Conservation (phyloP, 2,888 invertebrate genomes). For the Hypselothyrea guttata region DNA sequence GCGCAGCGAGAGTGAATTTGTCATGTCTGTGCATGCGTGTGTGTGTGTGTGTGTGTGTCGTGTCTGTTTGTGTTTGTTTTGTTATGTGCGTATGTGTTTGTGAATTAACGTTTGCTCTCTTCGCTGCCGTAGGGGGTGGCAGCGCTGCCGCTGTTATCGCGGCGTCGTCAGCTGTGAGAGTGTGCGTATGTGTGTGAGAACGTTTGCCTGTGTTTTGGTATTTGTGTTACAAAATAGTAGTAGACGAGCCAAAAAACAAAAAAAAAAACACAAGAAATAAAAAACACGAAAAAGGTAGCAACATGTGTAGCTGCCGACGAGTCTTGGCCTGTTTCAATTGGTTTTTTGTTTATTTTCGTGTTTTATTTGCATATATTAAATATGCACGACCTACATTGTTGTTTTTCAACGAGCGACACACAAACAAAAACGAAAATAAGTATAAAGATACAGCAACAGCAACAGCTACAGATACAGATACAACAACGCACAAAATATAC, state of each 20-base stretch:
- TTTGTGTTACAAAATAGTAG: slow-evolving; percentile 53
- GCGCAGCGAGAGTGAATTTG: slow-evolving; percentile 67
- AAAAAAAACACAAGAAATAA: too few relatives aligned
- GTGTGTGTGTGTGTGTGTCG: too few relatives aligned
- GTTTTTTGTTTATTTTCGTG: slow-evolving; percentile 18
- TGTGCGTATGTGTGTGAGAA: slow-evolving; percentile 1
- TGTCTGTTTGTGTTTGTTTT: too few relatives aligned
- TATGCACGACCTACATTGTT: slow-evolving; percentile 76
- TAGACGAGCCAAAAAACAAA: slow-evolving; percentile 23
- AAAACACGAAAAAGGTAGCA: slow-evolving; percentile 50
- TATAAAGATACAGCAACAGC: slow-evolving; percentile 45
- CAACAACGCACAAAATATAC: slow-evolving; percentile 49
- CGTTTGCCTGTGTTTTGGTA: slow-evolving; percentile 36
- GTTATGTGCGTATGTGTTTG: too few relatives aligned
- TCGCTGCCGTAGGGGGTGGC: slow-evolving; percentile 52
- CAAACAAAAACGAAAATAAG: slow-evolving; percentile 49
- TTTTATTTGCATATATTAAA: slow-evolving; percentile 73
- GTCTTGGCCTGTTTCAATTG: slow-evolving; percentile 40
- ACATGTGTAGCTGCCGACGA: slow-evolving; percentile 11
- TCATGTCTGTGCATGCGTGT: not conserved
- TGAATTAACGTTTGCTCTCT: slow-evolving; percentile 37
- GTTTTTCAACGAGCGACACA: slow-evolving; percentile 47
- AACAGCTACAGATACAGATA: slow-evolving; percentile 46
- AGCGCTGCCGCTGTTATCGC: slow-evolving; percentile 52
- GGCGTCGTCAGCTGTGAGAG: slow-evolving; percentile 26